These are phyloP conservation scores for Syritta pipiens DNA, from an alignment of 2,888 invertebrate species.

Conservation along the genomic window DNA sequence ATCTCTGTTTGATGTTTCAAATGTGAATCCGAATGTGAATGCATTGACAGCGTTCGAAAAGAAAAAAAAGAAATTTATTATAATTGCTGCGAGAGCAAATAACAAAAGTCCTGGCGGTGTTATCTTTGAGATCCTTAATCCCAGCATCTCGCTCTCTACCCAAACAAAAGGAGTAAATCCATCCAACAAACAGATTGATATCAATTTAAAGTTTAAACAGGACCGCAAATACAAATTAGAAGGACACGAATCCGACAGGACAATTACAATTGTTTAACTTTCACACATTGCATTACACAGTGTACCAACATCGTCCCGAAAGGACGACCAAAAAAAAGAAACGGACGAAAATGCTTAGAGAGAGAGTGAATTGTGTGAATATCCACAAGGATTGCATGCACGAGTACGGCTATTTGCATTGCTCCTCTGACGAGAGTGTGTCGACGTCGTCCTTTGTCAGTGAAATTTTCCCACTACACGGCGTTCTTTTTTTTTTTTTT, in stretches of 20 bases:
- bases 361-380: conserved; percentile 21
- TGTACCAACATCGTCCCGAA: background rate
- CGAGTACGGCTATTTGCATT: conserved; percentile 64
- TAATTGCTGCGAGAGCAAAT: conserved; percentile 43
- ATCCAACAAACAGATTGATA: conserved; percentile 64
- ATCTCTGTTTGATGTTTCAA: conserved; percentile 13
- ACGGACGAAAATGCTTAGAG: background rate
- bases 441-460: conserved; percentile 56
- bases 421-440: conserved; percentile 55
- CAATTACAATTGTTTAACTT: conserved; percentile 66
- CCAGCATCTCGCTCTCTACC: conserved; percentile 31
- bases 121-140: conserved; percentile 18
- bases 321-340: conserved; percentile 1
- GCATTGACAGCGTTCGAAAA: conserved; percentile 39
- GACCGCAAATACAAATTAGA: conserved; percentile 65
- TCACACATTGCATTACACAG: conserved; percentile 48
- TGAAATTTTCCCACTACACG: conserved; percentile 46
- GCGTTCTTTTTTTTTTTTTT: conserved; percentile 1
- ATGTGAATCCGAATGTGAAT: conserved; percentile 7
- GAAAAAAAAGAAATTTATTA: conserved; percentile 33
- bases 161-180: conserved; percentile 43
- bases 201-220: conserved; percentile 67
- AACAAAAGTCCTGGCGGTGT: conserved; percentile 15
- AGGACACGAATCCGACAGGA: conserved; percentile 58
- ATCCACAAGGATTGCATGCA: conserved; percentile 54